phyloP scores from a whole-genome alignment of 2,113 vertebrate species.

The Paramormyrops kingsleyae region DNA sequence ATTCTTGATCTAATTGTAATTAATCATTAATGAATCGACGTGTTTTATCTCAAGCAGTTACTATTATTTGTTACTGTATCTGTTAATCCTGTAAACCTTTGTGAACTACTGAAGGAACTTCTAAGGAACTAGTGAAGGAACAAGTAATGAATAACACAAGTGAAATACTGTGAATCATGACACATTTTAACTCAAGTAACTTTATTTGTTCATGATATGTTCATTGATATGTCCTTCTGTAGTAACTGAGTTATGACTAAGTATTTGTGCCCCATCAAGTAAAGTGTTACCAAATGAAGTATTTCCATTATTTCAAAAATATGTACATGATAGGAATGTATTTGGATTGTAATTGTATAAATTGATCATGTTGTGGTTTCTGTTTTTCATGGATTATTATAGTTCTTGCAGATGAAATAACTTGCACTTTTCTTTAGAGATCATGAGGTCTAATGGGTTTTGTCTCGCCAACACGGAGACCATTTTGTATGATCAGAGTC shows the following conservation, averaged over 20 bases:
- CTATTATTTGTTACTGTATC: background rate
- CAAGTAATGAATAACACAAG: too few species aligned
- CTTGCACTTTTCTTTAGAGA: constrained; percentile 62
- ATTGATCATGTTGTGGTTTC: background rate
- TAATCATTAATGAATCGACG: background rate
- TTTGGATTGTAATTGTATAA: background rate
- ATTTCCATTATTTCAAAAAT: background rate
- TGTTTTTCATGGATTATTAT: background rate
- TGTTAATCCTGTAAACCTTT: background rate
- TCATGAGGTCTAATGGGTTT: constrained; percentile 96
- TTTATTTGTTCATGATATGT: background rate
- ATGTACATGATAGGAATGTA: background rate
- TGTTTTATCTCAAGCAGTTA: background rate
- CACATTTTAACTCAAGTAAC: background rate
- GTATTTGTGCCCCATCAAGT: background rate
- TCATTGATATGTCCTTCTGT: background rate
- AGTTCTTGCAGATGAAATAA: background rate
- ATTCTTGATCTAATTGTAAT: background rate
- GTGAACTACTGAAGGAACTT: too few species aligned
- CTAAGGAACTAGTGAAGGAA: too few species aligned
- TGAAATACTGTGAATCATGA: too few species aligned
- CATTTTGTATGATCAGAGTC: constrained; percentile 84
- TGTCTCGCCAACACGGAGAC: constrained; percentile 97
- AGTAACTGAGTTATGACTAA: background rate
- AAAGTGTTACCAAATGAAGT: background rate